Conservation (phyloP, 2,888 invertebrate genomes). For the Zonitis immaculata region DNA sequence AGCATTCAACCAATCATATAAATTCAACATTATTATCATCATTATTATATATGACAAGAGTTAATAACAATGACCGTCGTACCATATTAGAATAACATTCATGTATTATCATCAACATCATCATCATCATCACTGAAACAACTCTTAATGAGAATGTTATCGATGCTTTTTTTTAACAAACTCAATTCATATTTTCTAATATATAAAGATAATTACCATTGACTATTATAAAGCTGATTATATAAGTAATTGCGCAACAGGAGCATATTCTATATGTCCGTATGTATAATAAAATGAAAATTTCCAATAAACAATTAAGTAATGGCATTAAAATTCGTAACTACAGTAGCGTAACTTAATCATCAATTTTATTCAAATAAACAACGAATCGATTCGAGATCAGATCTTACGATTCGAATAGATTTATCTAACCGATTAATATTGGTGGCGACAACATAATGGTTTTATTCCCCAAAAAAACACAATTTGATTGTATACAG, state of each 20-base stretch:
- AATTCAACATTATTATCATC: background rate
- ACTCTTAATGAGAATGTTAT: conserved; percentile 13
- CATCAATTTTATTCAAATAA: background rate
- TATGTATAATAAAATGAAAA: too few species aligned
- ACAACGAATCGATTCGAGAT: too few species aligned
- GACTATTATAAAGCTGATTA: background rate
- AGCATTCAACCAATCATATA: background rate
- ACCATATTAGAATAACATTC: conserved; percentile 13
- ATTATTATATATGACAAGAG: conserved; percentile 1
- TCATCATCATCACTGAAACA: background rate
- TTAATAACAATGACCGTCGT: conserved; percentile 14
- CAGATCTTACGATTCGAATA: too few species aligned
- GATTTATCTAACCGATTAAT: too few species aligned
- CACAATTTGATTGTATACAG: too few species aligned
- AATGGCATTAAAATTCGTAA: background rate
- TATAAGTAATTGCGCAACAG: background rate
- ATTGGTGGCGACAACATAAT: too few species aligned
- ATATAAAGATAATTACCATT: background rate
- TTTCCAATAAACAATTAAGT: background rate
- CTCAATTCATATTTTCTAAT: conserved; percentile 4
- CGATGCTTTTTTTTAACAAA: conserved; percentile 18
- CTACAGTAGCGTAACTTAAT: background rate
- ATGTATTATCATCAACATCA: conserved; percentile 1
- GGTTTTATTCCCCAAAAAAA: too few species aligned
- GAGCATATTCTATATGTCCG: background rate